phyloP scores from a whole-genome alignment of 2,888 invertebrate species.

The Cosmia pyralina region DNA sequence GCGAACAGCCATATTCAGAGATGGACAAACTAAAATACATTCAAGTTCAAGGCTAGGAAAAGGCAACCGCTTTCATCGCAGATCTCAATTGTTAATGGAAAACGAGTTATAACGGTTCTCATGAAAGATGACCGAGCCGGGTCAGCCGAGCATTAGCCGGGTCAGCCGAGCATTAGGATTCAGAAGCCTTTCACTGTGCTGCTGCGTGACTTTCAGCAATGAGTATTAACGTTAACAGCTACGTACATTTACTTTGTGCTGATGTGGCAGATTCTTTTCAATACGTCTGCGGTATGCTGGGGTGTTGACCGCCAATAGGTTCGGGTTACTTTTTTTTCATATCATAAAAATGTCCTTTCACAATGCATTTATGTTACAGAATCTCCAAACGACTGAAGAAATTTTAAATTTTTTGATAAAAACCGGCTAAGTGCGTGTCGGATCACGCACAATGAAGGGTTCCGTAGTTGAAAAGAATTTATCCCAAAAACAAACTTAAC shows the following conservation, averaged over 20 bases:
- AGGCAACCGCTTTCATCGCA: constrained; percentile 39
- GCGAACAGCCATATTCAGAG: not conserved
- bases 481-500: too few relatives aligned
- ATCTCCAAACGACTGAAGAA: not conserved
- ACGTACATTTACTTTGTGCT: constrained; percentile 27
- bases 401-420: too few relatives aligned
- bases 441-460: too few relatives aligned
- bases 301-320: constrained; percentile 23
- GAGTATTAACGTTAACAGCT: constrained; percentile 30
- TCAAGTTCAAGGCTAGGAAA: constrained; percentile 31
- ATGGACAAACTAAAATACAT: constrained; percentile 18
- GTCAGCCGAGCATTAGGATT: constrained; percentile 43
- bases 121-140: constrained; percentile 50
- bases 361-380: not conserved
- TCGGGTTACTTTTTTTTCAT: not conserved
- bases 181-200: constrained; percentile 47
- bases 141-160: constrained; percentile 41
- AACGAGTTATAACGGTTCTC: constrained; percentile 47
- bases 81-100: constrained; percentile 52
- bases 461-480: too few relatives aligned
- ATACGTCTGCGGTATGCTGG: not conserved
- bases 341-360: not conserved
- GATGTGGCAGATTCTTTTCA: constrained; percentile 43
- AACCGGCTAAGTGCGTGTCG: too few relatives aligned
- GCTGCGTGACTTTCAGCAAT: constrained; percentile 55